These are phyloP conservation scores for Pachliopta kotzebuea DNA, from an alignment of 2,888 invertebrate species.

Conservation along the genomic window DNA sequence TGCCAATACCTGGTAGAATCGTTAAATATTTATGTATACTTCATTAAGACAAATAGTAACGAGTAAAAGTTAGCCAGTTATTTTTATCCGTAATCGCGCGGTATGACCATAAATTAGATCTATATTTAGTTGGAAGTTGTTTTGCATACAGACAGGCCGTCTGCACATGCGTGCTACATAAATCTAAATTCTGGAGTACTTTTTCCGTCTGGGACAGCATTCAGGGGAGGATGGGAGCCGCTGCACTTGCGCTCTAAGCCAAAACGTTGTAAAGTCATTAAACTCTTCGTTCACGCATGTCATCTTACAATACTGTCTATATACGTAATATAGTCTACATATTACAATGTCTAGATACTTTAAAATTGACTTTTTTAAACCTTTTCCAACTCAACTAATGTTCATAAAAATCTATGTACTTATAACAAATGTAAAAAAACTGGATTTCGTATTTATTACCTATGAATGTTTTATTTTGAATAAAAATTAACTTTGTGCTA, in stretches of 20 bases:
- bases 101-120: slow-evolving; percentile 79
- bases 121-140: slow-evolving; percentile 75
- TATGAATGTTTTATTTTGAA: too few species aligned
- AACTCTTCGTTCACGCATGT: slow-evolving; percentile 13
- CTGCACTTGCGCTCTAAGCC: slow-evolving; percentile 22
- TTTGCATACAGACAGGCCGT: slow-evolving; percentile 76
- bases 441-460: too few species aligned
- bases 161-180: slow-evolving; percentile 79
- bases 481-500: too few species aligned
- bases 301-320: slow-evolving; percentile 26
- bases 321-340: background rate
- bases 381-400: too few species aligned
- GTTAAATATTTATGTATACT: slow-evolving; percentile 23
- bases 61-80: slow-evolving; percentile 64
- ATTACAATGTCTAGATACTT: background rate
- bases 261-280: slow-evolving; percentile 23
- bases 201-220: slow-evolving; percentile 64
- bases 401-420: too few species aligned
- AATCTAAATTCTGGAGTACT: slow-evolving; percentile 79
- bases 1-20: background rate
- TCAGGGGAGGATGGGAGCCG: slow-evolving; percentile 33
- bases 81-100: slow-evolving; percentile 76
- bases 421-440: too few species aligned
- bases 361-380: too few species aligned
- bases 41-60: slow-evolving; percentile 60